phyloP scores from a whole-genome alignment of 35 echinoderm and acorn worm genomes.

The Diadema setosum region DNA sequence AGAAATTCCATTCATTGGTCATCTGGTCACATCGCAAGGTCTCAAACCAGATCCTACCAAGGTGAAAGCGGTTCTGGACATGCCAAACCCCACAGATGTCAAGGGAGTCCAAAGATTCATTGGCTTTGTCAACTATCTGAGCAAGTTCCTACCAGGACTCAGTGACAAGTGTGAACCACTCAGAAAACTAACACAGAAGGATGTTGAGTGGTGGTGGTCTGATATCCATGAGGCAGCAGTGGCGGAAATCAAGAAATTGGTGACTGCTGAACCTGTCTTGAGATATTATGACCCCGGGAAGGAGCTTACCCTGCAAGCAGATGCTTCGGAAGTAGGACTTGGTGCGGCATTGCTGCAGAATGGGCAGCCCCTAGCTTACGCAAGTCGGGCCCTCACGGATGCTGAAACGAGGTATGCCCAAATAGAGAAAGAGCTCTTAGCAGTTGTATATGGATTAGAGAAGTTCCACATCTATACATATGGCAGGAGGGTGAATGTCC shows the following conservation, averaged over 20 bases:
- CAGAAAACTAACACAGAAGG: not conserved
- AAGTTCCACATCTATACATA: too few species aligned
- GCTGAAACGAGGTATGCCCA: conserved; percentile 9
- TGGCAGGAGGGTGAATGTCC: too few species aligned
- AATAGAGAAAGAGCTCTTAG: conserved; percentile 36
- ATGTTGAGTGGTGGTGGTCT: not conserved
- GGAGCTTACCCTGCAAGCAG: not conserved
- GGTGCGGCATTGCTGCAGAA: too few species aligned
- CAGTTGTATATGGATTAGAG: conserved; percentile 46
- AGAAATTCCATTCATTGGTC: not conserved
- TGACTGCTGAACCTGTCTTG: not conserved
- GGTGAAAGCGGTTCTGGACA: not conserved
- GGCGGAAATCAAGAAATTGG: not conserved
- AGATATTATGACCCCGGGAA: not conserved
- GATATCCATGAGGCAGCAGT: not conserved
- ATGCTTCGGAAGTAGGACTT: not conserved
- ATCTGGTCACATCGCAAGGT: not conserved
- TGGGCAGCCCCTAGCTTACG: not conserved
- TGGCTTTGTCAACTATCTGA: not conserved
- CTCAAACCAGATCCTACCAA: conserved; percentile 12
- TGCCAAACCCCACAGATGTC: not conserved
- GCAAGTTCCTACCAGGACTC: not conserved
- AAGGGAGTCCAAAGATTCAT: not conserved
- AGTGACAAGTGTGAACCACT: too few species aligned
- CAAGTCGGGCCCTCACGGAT: not conserved